Conservation (phyloP, 2,113 vertebrate genomes). For the Triplophysa tibetana region DNA sequence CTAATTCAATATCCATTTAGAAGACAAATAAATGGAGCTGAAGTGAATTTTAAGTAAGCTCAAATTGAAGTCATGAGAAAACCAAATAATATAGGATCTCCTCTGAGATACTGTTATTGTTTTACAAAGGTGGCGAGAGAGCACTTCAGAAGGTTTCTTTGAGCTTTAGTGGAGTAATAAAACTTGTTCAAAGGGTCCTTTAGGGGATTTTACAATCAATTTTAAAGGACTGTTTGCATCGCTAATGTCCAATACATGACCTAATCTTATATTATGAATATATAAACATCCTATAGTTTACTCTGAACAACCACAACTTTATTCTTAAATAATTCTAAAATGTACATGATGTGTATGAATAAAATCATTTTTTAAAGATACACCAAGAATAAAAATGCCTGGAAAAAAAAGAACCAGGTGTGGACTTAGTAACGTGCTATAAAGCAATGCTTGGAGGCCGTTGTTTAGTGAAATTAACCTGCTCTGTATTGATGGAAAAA, state of each 20-base stretch:
- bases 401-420: no score
- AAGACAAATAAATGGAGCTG: conserved; percentile 30
- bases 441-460: no score
- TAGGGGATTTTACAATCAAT: conserved; percentile 20
- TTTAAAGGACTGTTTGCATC: background rate
- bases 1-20: conserved; percentile 34
- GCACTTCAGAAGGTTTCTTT: conserved; percentile 22
- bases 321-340: no score
- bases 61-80: conserved; percentile 25
- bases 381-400: no score
- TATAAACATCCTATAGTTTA: background rate
- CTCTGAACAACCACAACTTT: background rate
- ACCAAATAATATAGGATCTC: conserved; percentile 35
- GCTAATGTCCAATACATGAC: background rate
- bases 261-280: background rate
- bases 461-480: no score
- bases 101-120: conserved; percentile 30
- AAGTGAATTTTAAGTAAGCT: conserved; percentile 21
- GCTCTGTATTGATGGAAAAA: no score
- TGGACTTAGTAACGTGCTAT: no score
- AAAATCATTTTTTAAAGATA: no score
- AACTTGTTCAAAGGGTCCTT: conserved; percentile 11
- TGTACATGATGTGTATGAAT: no score
- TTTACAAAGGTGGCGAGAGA: conserved; percentile 28
- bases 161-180: conserved; percentile 4